A percentile compares a stretch with the other conserved stretches of the same genome.
These are phyloP conservation scores for Hippoglossus hippoglossus DNA, from an alignment of 2,797 vertebrate species.

Conservation along the genomic window DNA sequence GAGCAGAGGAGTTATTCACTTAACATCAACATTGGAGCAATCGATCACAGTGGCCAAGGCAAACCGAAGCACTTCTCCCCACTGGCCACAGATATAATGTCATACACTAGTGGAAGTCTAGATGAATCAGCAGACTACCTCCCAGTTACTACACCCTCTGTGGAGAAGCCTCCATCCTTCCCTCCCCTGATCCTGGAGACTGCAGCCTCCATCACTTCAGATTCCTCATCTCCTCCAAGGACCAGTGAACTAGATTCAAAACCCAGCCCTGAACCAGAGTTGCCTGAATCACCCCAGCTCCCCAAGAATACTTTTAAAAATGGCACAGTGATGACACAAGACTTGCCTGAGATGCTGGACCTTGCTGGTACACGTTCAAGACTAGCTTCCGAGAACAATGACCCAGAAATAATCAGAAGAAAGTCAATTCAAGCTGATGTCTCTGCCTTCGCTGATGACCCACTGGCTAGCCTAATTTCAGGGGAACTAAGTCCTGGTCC, in stretches of 20 bases:
- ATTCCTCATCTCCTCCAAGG: conserved; percentile 81
- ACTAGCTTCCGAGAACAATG: conserved; percentile 90
- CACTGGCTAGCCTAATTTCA: conserved; percentile 77
- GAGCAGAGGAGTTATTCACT: conserved; percentile 98
- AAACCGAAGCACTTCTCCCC: conserved; percentile 92
- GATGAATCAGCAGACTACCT: conserved; percentile 96
- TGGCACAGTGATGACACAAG: conserved; percentile 91
- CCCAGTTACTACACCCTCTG: conserved; percentile 91
- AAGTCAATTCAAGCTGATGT: conserved; percentile 87
- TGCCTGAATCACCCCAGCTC: conserved; percentile 87
- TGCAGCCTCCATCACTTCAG: conserved; percentile 79
- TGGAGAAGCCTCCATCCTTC: conserved; percentile 91
- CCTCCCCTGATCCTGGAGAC: conserved; percentile 88
- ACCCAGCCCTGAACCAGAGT: conserved; percentile 82
- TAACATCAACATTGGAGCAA: conserved; percentile 93
- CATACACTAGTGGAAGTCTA: conserved; percentile 95
- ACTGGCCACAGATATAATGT: conserved; percentile 95
- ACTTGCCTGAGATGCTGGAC: conserved; percentile 98
- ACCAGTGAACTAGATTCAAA: conserved; percentile 62
- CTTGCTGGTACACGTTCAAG: conserved; percentile 92
- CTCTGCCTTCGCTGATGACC: conserved; percentile 73
- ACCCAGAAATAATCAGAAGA: conserved; percentile 86
- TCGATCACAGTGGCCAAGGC: conserved; percentile 92
- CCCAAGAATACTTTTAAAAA: conserved; percentile 91
- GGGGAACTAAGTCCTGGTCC: conserved; percentile 78